These are phyloP conservation scores for Drosophila anceps DNA, from an alignment of 2,888 invertebrate species.

Conservation along the genomic window DNA sequence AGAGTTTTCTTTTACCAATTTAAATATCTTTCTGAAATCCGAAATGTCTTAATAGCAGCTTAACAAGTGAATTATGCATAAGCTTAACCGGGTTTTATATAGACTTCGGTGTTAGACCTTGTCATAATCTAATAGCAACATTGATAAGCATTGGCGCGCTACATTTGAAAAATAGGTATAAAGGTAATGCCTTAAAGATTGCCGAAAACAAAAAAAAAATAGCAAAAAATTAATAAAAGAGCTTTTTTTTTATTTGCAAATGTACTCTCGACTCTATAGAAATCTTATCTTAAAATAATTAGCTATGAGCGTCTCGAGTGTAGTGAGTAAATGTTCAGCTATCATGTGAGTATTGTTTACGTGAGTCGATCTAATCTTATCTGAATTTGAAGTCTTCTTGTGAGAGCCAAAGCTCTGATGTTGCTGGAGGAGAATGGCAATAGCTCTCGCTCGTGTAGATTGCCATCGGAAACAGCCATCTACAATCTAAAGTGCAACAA, in stretches of 20 bases:
- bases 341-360: constrained; percentile 5
- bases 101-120: background rate
- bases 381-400: background rate
- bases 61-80: constrained; percentile 7
- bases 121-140: constrained; percentile 20
- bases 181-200: constrained; percentile 3
- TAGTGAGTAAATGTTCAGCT: background rate
- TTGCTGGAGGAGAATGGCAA: background rate
- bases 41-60: background rate
- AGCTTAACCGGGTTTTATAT: constrained; percentile 1
- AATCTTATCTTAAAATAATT: constrained; percentile 22
- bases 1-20: background rate
- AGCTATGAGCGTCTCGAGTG: constrained; percentile 4
- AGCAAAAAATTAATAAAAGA: constrained; percentile 1
- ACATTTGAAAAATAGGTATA: constrained; percentile 8
- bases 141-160: constrained; percentile 12
- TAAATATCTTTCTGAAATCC: background rate
- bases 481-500: constrained; percentile 20
- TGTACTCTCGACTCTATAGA: background rate
- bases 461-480: constrained; percentile 1
- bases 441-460: background rate
- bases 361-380: constrained; percentile 7
- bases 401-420: background rate
- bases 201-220: background rate
- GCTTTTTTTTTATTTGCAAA: constrained; percentile 14